Percentiles rank a stretch among this genome's conserved stretches.
phyloP scores from a whole-genome alignment of 2,797 vertebrate species.

The Microtus californicus region DNA sequence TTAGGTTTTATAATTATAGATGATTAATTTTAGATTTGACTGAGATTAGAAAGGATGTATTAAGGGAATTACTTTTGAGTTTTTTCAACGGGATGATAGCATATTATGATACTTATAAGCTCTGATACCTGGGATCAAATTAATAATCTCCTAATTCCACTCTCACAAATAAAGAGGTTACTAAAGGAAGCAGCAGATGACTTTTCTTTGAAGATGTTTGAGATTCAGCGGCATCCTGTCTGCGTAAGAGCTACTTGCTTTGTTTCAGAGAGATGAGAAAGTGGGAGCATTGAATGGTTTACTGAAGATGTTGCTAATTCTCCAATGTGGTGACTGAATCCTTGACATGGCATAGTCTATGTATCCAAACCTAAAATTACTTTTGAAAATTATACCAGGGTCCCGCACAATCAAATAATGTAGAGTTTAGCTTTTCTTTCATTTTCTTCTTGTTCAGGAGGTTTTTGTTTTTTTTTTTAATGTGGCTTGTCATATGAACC shows the following conservation, averaged over 20 bases:
- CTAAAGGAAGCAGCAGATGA: slow-evolving; percentile 41
- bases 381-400: slow-evolving; percentile 43
- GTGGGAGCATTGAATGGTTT: not conserved
- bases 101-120: slow-evolving; percentile 33
- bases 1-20: slow-evolving; percentile 88
- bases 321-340: slow-evolving; percentile 4
- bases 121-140: slow-evolving; percentile 61
- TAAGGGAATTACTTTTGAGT: slow-evolving; percentile 85
- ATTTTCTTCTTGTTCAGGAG: slow-evolving; percentile 49
- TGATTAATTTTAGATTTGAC: slow-evolving; percentile 89
- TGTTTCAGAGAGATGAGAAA: not conserved
- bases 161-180: slow-evolving; percentile 71
- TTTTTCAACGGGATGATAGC: slow-evolving; percentile 73
- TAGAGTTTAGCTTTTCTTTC: slow-evolving; percentile 10
- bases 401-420: not conserved
- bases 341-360: not conserved
- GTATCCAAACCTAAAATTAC: slow-evolving; percentile 9
- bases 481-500: slow-evolving; percentile 30
- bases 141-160: slow-evolving; percentile 58
- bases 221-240: not conserved
- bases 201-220: slow-evolving; percentile 43
- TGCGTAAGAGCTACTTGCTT: slow-evolving; percentile 4
- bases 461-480: slow-evolving; percentile 11
- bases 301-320: slow-evolving; percentile 49
- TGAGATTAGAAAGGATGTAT: slow-evolving; percentile 87